These are phyloP conservation scores for Tapera naevia DNA, from an alignment of 2,797 vertebrate species.

Conservation along the genomic window DNA sequence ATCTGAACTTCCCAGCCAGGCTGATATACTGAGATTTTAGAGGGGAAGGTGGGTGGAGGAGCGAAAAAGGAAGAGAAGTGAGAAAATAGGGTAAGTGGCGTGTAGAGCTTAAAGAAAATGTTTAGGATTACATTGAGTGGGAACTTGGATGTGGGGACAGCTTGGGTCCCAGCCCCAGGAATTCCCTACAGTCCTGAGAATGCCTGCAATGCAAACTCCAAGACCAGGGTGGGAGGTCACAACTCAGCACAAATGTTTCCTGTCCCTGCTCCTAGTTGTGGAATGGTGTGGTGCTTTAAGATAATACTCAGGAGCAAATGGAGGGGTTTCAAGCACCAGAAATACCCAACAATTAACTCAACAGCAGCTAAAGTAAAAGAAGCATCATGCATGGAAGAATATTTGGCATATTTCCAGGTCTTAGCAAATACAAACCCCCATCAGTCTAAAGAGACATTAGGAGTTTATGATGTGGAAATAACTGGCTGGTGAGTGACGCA, in stretches of 20 bases:
- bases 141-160: neutral
- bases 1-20: neutral
- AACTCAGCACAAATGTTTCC: neutral
- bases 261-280: neutral
- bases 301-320: slow-evolving; percentile 18
- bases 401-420: slow-evolving; percentile 58
- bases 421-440: slow-evolving; percentile 64
- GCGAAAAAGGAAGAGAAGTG: neutral
- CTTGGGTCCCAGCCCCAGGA: neutral
- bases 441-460: slow-evolving; percentile 75
- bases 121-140: neutral
- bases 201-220: neutral
- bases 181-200: neutral
- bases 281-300: neutral
- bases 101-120: neutral
- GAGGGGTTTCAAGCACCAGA: slow-evolving; percentile 16
- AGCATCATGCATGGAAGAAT: slow-evolving; percentile 21
- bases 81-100: neutral
- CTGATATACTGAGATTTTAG: neutral
- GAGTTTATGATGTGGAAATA: slow-evolving; percentile 80
- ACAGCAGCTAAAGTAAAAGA: slow-evolving; percentile 28
- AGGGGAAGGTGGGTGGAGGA: neutral
- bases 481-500: slow-evolving; percentile 69
- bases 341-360: slow-evolving; percentile 23
- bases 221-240: neutral